Conservation (phyloP, 2,888 invertebrate species). For the Stenotaenia linearis region DNA sequence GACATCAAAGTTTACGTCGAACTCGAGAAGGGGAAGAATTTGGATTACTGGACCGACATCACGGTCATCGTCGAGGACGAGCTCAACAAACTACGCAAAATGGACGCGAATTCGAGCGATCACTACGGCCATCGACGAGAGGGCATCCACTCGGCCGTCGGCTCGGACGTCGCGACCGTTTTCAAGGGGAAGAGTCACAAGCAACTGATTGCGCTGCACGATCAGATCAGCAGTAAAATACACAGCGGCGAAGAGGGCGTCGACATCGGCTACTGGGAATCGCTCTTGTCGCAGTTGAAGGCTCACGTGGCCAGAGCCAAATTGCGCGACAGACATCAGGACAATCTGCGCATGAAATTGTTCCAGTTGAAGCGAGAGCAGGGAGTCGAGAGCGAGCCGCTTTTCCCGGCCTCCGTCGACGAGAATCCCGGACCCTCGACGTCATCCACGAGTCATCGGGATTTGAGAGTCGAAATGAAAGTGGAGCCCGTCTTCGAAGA, state of each 20-base stretch:
- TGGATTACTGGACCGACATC: conserved; percentile 93
- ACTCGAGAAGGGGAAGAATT: conserved; percentile 79
- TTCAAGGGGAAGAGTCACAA: conserved; percentile 89
- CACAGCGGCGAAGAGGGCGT: conserved; percentile 77
- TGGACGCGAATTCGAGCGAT: conserved; percentile 50
- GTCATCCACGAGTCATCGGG: no score
- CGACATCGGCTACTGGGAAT: conserved; percentile 98
- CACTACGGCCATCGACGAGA: conserved; percentile 55
- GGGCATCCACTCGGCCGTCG: conserved; percentile 86
- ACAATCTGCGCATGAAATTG: conserved; percentile 78
- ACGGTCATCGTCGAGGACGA: conserved; percentile 92
- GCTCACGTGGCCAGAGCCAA: conserved; percentile 92
- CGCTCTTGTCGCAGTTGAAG: conserved; percentile 87
- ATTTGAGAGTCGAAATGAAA: no score
- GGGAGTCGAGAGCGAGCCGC: conserved; percentile 41
- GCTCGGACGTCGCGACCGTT: conserved; percentile 77
- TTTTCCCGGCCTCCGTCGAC: conserved; percentile 44
- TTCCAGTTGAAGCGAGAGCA: conserved; percentile 64
- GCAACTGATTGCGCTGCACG: conserved; percentile 75
- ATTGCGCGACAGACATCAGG: conserved; percentile 85
- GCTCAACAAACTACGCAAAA: conserved; percentile 72
- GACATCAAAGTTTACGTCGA: conserved; percentile 94
- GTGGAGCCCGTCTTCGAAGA: background rate
- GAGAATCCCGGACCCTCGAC: background rate
- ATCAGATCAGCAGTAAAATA: conserved; percentile 80